Base-by-base conservation (phyloP, 2,797 vertebrate genomes). In the Pachyuromys duprasi region DNA sequence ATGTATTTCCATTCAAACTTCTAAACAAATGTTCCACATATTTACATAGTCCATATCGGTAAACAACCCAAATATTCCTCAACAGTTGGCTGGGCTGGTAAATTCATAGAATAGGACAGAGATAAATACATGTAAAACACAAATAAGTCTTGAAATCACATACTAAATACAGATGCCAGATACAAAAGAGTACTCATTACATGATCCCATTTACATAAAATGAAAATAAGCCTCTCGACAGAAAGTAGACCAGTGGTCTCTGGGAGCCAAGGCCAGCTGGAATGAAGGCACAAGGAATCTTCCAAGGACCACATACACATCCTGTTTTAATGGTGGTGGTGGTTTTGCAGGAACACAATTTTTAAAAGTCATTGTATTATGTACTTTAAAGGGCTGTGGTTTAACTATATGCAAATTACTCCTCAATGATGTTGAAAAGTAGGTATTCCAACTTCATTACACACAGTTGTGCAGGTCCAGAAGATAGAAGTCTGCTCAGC, bases 71-170 rank as follows among this genome's bases (percentile, higher is more conserved):
- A 86, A 69, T 63, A 24, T 65, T 81, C 60, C 87, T 63, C 69
- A 70, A 79, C 28, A 75, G 63, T 80, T 91, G 78, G 31, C 36
- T 96, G 22, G 31, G 82, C 76, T 89, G 31, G 55, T 67, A 49
- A 26, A 89, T 70, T 33, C 70, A 86, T 57, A 69, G 24, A 65
- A 78, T 1, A 79, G 67, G 75, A 79, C 18, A 78, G 42, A 95
- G 74, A 17, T 76, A 62, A 62, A 72, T 55, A 65, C 20, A 84
- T 55, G 81, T 12, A 89, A 83, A 42, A 45, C 28, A 67, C 4
- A 45, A 83, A 74, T 57, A 42, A 93, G 70, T 86, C 90, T 94
- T 74, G 17, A 96, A 92, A 72, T 91, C 39, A 72, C 72, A 65
- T 14, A 12, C 7, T 18, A 57, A 36, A 1, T 75, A 5, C 15